Percentiles rank a stretch among this genome's conserved stretches.
phyloP scores from a whole-genome alignment of 2,888 invertebrate species.

The Neoitamus cyanurus region DNA sequence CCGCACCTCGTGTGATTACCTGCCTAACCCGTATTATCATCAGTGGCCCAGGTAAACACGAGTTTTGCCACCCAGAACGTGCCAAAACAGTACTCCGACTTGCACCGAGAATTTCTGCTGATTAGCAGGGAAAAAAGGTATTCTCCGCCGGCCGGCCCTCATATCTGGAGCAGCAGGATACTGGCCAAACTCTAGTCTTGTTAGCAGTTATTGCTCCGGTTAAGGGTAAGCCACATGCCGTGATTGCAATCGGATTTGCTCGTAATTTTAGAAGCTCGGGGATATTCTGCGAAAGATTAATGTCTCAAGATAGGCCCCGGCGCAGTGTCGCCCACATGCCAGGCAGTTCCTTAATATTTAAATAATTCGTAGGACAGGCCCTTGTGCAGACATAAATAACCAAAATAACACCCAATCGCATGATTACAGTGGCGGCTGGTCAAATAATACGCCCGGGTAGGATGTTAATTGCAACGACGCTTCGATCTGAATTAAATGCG shows the following conservation, averaged over 20 bases:
- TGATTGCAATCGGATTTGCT: slow-evolving; percentile 24
- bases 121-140: not conserved
- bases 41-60: slow-evolving; percentile 31
- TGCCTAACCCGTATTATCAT: slow-evolving; percentile 26
- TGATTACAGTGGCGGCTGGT: slow-evolving; percentile 37
- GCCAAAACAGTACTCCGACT: slow-evolving; percentile 44
- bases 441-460: not conserved
- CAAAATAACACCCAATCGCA: slow-evolving; percentile 11
- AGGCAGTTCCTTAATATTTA: not conserved
- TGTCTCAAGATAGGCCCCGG: not conserved
- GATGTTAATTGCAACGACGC: not conserved
- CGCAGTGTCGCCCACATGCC: not conserved
- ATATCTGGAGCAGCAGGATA: slow-evolving; percentile 21
- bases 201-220: not conserved
- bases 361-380: not conserved
- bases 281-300: slow-evolving; percentile 15
- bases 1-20: not conserved
- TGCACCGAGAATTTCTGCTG: not conserved
- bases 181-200: not conserved
- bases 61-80: slow-evolving; percentile 48
- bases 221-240: slow-evolving; percentile 25
- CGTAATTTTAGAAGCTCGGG: not conserved
- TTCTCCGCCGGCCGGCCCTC: not conserved
- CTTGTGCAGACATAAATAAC: not conserved
- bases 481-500: not conserved